A percentile compares a stretch with the other conserved stretches of the same genome.
phyloP scores from a whole-genome alignment of 2,113 vertebrate genomes.

The Climacteris rufus region DNA sequence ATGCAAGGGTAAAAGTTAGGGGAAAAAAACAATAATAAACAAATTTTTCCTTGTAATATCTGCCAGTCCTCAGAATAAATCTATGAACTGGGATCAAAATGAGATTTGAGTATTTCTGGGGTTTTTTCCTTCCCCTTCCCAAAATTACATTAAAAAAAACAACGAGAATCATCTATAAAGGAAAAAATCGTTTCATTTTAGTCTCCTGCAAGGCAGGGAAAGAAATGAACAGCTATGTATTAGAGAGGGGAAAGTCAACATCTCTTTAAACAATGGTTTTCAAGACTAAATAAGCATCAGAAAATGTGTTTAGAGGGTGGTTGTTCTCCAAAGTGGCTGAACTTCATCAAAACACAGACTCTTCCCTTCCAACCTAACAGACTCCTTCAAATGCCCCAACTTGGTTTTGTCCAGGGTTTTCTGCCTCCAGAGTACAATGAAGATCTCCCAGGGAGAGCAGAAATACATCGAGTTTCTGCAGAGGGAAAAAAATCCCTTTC shows the following conservation, averaged over 20 bases:
- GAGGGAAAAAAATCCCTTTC: neutral
- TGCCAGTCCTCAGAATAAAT: neutral
- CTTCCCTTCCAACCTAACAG: neutral
- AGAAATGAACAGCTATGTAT: neutral
- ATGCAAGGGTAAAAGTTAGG: neutral
- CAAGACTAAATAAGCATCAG: neutral
- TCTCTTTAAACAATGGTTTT: neutral
- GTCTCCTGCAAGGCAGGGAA: neutral
- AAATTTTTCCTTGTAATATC: neutral
- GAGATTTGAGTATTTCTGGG: neutral
- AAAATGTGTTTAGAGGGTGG: neutral
- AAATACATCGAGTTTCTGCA: neutral
- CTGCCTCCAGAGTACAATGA: neutral
- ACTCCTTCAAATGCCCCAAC: neutral
- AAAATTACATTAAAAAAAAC: neutral
- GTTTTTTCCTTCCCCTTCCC: accelerated
- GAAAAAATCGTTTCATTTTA: neutral
- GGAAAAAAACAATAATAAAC: neutral
- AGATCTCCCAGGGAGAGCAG: neutral
- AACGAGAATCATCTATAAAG: neutral
- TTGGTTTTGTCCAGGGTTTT: neutral
- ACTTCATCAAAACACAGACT: neutral
- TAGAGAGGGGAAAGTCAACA: neutral
- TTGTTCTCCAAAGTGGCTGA: neutral
- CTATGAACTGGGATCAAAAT: neutral